Percentiles rank a stretch among this genome's conserved stretches.
phyloP scores from a whole-genome alignment of 1,140 invertebrate species.

The Lutraria rhynchaena region DNA sequence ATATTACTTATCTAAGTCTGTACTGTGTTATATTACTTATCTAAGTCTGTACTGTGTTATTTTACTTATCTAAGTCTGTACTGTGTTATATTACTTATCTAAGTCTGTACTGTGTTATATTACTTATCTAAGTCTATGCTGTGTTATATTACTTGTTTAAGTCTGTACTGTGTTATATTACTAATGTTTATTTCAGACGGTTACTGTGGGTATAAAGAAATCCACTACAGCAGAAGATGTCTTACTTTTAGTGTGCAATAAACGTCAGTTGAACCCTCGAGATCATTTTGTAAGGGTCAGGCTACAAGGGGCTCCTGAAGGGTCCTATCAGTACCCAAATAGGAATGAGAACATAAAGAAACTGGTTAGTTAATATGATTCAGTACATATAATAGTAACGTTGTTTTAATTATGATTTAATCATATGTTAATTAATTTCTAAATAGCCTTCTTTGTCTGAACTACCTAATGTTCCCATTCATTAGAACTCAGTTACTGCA shows the following conservation, averaged over 20 bases:
- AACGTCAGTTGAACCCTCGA: constrained; percentile 94
- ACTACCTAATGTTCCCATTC: too few species aligned
- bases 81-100: too few species aligned
- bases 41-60: too few species aligned
- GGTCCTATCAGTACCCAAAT: constrained; percentile 86
- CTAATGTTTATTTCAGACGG: constrained; percentile 80
- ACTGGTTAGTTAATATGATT: constrained; percentile 89
- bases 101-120: too few species aligned
- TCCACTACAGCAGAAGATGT: constrained; percentile 98
- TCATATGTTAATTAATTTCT: too few species aligned
- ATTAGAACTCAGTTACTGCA: too few species aligned
- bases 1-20: too few species aligned
- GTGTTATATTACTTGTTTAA: too few species aligned
- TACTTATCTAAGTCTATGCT: too few species aligned
- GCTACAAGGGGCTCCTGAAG: constrained; percentile 84
- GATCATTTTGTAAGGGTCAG: constrained; percentile 98
- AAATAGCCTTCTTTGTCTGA: too few species aligned
- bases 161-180: constrained; percentile 61
- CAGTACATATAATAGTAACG: constrained; percentile 27
- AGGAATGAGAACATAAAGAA: constrained; percentile 98
- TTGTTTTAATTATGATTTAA: constrained; percentile 12
- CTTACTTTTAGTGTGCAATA: constrained; percentile 93
- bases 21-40: too few species aligned
- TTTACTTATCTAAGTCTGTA: too few species aligned
- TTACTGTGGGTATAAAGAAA: constrained; percentile 87